Percentiles rank a stretch among this genome's conserved stretches.
Conservation (phyloP, 2,888 invertebrate genomes). For the Dicranocentrus wangi region DNA sequence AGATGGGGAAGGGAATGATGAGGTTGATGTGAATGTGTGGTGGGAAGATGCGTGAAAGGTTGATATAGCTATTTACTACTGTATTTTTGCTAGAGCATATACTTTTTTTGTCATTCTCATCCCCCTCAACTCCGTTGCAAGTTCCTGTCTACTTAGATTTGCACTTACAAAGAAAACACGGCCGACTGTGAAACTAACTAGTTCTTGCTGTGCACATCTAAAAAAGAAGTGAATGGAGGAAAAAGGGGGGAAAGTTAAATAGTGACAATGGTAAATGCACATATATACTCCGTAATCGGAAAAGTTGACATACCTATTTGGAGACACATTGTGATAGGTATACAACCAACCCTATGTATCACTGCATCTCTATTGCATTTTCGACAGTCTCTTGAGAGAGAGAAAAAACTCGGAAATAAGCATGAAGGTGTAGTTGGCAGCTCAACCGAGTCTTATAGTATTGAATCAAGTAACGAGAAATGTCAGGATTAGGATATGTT, state of each 20-base stretch:
- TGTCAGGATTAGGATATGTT: constrained; percentile 15
- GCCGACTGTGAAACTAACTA: neutral
- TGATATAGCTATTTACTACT: constrained; percentile 51
- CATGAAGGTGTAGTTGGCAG: constrained; percentile 29
- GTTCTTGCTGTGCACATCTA: constrained; percentile 11
- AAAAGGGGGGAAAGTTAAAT: constrained; percentile 42
- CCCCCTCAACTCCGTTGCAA: neutral
- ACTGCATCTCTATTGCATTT: constrained; percentile 46
- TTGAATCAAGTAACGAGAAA: constrained; percentile 35
- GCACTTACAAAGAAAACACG: constrained; percentile 3
- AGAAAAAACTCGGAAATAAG: neutral
- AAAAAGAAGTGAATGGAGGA: constrained; percentile 27
- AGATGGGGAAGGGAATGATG: constrained; percentile 36
- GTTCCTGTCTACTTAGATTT: constrained; percentile 18
- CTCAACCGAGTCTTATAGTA: constrained; percentile 5
- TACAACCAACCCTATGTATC: neutral
- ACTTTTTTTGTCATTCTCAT: constrained; percentile 3
- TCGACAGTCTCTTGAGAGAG: constrained; percentile 42
- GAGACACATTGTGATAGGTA: constrained; percentile 6
- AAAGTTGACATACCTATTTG: constrained; percentile 1
- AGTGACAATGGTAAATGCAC: neutral
- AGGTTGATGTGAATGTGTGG: constrained; percentile 34
- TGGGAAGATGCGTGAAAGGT: constrained; percentile 21
- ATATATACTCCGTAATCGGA: neutral
- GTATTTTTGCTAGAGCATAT: constrained; percentile 27